Evolutionary conservation across 2,797 vertebrate genomes (phyloP), one percentile per base, ranked within the genome.

Genomic region (Phyllotis vaccarum): DNA sequence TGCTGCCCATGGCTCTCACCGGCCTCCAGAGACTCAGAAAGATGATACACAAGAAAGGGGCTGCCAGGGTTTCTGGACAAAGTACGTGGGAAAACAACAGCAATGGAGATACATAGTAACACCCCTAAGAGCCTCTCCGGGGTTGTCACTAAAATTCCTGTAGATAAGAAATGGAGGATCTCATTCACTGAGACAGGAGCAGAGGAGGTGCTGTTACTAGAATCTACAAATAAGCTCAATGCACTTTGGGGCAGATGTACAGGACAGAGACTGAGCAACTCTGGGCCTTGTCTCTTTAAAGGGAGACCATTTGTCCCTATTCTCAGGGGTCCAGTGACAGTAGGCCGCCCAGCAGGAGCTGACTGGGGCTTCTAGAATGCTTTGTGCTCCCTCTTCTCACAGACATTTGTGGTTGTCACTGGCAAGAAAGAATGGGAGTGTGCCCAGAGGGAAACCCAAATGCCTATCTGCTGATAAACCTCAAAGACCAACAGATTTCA

Each of bases 371-470:
- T 91, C n/a, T 37, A 43, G 76, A 58, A 49, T 24, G 80, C 2
- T 62, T 31, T 29, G 37, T 31, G 56, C 27, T 9, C 60, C 34
- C 7, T 3, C 37, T 29, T 37, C 56, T 79, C 89, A 60, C 1
- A 79, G 17, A 22, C n/a, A 43, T 10, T 34, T 78, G 56, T 4
- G 43, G 78, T 9, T 14, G 60, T 49, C 46, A 34, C 10, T 52
- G 68, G 88, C 92, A 70, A 37, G 22, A 83, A 76, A 93, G 86
- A 87, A 37, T 46, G n/a, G 68, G 31, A 54, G 14, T 11, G 27
- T 56, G 40, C 34, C 72, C 46, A 49, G 64, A 85, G 46, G 43
- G 93, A 81, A 94, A 58, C 62, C 82, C 43, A 82, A 85, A 79
- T 34, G 74, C 6, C n/a, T 16, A 66, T 79, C 76, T 92, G 6